Evolutionary conservation across 2,113 vertebrate genomes (phyloP).

Genomic region (Jaculus jaculus): DNA sequence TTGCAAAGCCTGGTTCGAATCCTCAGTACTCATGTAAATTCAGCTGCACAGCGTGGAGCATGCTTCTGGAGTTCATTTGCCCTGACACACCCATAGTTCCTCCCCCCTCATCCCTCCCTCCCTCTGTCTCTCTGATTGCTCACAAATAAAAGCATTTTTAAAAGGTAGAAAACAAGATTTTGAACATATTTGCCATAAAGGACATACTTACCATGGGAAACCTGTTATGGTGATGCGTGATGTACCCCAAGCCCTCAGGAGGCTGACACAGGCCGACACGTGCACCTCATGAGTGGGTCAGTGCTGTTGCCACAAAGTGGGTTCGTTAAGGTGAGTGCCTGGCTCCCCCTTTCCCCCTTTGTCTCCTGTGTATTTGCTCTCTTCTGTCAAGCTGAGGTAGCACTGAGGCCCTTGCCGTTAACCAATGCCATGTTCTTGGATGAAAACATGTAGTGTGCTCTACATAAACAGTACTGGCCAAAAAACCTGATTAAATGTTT

Average conservation of each 20-base stretch:
- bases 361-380: background rate
- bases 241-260: too few species aligned
- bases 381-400: background rate
- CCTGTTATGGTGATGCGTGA: too few species aligned
- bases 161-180: too few species aligned
- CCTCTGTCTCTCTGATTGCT: too few species aligned
- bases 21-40: too few species aligned
- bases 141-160: too few species aligned
- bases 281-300: background rate
- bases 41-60: too few species aligned
- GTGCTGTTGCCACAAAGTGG: background rate
- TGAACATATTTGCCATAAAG: background rate
- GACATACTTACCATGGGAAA: background rate
- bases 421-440: background rate
- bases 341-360: too few species aligned
- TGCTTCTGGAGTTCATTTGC: too few species aligned
- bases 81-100: too few species aligned
- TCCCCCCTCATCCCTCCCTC: too few species aligned
- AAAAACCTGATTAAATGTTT: background rate
- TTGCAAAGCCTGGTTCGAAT: too few species aligned
- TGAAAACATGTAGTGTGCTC: background rate
- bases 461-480: background rate
- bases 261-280: background rate
- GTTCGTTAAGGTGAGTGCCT: background rate
- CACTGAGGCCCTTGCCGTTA: background rate